Conservation (phyloP, 2,113 vertebrate species). For the Cricetomys ansorgei region DNA sequence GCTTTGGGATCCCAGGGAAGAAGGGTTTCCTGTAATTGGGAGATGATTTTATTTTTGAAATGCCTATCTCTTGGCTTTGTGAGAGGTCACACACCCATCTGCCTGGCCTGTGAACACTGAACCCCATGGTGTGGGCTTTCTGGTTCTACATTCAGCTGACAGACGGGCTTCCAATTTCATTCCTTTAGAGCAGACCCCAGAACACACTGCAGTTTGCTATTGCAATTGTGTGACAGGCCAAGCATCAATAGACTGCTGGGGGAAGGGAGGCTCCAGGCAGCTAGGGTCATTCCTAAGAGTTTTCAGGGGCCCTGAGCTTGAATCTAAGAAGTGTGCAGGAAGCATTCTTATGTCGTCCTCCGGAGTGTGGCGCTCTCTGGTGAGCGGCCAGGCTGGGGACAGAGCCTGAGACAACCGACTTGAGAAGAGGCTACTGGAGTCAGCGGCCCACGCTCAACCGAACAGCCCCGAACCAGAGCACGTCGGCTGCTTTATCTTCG, state of each 20-base stretch:
- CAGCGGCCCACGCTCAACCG: background rate
- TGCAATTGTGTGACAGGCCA: background rate
- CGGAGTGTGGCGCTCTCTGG: slow-evolving; percentile 46
- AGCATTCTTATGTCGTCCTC: slow-evolving; percentile 63
- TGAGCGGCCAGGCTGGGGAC: slow-evolving; percentile 45
- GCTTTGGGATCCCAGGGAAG: slow-evolving; percentile 79
- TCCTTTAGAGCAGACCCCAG: slow-evolving; percentile 57
- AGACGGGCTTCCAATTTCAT: slow-evolving; percentile 46
- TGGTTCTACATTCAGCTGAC: background rate
- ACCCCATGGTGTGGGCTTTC: background rate
- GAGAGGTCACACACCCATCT: slow-evolving; percentile 59
- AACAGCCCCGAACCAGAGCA: background rate
- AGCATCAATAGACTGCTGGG: background rate
- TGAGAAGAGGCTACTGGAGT: background rate
- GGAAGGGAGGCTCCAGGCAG: background rate
- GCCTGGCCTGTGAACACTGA: background rate
- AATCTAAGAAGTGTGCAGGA: background rate
- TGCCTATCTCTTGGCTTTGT: slow-evolving; percentile 74
- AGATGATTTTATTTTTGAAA: slow-evolving; percentile 83
- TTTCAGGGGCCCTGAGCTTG: slow-evolving; percentile 23
- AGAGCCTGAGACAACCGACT: slow-evolving; percentile 16
- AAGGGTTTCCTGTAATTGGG: slow-evolving; percentile 78
- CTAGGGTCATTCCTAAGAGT: background rate
- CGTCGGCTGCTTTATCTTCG: background rate
- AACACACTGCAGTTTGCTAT: background rate